A percentile compares a stretch with the other conserved stretches of the same genome.
Evolutionary conservation across 2,113 vertebrate species (phyloP).

Genomic region (Egretta garzetta): DNA sequence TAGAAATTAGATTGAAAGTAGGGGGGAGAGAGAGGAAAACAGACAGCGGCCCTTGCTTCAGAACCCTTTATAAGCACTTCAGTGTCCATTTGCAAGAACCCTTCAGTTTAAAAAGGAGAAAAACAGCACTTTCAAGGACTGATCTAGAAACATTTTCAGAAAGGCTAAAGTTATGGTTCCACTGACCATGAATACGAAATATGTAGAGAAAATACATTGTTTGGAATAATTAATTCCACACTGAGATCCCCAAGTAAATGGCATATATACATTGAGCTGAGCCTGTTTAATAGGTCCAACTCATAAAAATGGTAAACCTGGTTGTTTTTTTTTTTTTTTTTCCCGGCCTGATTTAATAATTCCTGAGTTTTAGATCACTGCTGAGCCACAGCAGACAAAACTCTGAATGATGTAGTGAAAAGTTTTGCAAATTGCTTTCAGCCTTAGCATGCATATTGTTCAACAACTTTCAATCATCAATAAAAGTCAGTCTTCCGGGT

Average conservation of each 20-base stretch:
- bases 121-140: not conserved
- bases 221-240: conserved; percentile 62
- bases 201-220: not conserved
- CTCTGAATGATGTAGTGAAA: conserved; percentile 61
- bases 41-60: not conserved
- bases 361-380: conserved; percentile 70
- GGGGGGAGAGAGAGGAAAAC: not conserved
- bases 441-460: not conserved
- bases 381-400: conserved; percentile 54
- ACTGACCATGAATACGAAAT: not conserved
- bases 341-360: conserved; percentile 68
- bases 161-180: not conserved
- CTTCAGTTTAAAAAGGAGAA: not conserved
- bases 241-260: conserved; percentile 58
- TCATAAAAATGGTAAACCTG: conserved; percentile 69
- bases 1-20: not conserved
- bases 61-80: not conserved
- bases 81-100: not conserved
- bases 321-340: conserved; percentile 56
- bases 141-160: not conserved
- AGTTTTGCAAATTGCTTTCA: conserved; percentile 1
- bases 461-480: conserved; percentile 83
- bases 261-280: conserved; percentile 57
- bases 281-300: conserved; percentile 11
- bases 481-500: conserved; percentile 90